Evolutionary conservation across 2,113 vertebrate genomes (phyloP).

Genomic region (Choloepus hoffmanni): DNA sequence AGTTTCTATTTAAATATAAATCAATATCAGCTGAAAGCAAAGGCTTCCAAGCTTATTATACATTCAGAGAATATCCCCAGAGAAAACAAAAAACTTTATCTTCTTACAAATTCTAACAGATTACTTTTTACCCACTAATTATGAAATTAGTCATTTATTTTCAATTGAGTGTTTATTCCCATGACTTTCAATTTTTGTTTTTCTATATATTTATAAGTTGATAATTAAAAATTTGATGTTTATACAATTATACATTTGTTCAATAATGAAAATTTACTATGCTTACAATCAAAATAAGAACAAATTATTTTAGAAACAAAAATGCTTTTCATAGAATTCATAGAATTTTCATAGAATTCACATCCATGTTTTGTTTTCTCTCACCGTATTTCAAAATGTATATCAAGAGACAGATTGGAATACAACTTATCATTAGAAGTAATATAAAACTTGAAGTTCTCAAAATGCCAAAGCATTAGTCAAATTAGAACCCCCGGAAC

Average conservation of each 20-base stretch:
- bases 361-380: conserved; percentile 16
- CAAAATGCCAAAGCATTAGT: conserved; percentile 54
- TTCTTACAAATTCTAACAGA: conserved; percentile 2
- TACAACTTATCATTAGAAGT: conserved; percentile 30
- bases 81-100: neutral
- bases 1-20: conserved; percentile 56
- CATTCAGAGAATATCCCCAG: neutral
- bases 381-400: neutral
- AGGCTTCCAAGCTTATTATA: neutral
- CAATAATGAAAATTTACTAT: conserved; percentile 5
- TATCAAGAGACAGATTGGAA: conserved; percentile 25
- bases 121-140: neutral
- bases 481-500: conserved; percentile 15
- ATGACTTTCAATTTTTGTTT: neutral
- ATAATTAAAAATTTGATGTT: neutral
- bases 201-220: neutral
- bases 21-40: conserved; percentile 11
- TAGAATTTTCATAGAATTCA: no score
- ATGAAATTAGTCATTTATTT: neutral
- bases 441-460: neutral
- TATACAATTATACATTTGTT: neutral
- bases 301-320: conserved; percentile 13
- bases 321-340: neutral
- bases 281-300: conserved; percentile 21
- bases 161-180: neutral